These are phyloP conservation scores for Drosophila aldrichi DNA, from an alignment of 2,888 invertebrate species.

Conservation along the genomic window DNA sequence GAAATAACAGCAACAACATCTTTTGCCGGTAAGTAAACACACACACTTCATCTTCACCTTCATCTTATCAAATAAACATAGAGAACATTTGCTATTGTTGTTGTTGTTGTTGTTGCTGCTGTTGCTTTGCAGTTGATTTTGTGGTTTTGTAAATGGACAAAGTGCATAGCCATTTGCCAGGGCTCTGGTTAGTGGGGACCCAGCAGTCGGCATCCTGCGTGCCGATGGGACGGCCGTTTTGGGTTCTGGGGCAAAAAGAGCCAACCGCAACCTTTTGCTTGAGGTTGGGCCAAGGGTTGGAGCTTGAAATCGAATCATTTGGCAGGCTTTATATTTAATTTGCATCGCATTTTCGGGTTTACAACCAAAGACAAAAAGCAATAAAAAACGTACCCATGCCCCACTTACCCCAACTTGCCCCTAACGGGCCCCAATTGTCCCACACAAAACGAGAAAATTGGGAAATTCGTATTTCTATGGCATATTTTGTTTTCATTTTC, in stretches of 20 bases:
- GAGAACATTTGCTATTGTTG: not conserved
- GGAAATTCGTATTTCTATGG: constrained; percentile 35
- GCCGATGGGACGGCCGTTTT: constrained; percentile 1
- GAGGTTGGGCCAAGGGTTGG: constrained; percentile 18
- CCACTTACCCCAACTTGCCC: not conserved
- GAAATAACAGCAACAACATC: not conserved
- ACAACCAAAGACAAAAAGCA: constrained; percentile 38
- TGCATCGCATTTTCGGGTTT: constrained; percentile 61
- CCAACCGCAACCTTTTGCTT: constrained; percentile 49
- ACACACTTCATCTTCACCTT: constrained; percentile 2
- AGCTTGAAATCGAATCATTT: constrained; percentile 68
- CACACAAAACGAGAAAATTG: not conserved
- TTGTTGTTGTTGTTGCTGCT: constrained; percentile 5
- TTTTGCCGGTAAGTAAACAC: not conserved
- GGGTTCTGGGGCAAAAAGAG: constrained; percentile 16
- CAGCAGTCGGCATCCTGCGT: not conserved
- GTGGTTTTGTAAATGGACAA: constrained; percentile 1
- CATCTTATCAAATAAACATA: constrained; percentile 4
- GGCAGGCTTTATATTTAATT: constrained; percentile 73
- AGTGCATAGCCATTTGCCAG: constrained; percentile 6
- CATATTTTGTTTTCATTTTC: constrained; percentile 34
- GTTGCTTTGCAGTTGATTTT: constrained; percentile 48
- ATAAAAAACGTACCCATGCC: constrained; percentile 7
- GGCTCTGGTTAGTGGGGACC: not conserved
- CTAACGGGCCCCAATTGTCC: not conserved